Evolutionary conservation across 2,888 invertebrate species (phyloP), one percentile per base, ranked within the genome.

Genomic region (Patella pellucida): DNA sequence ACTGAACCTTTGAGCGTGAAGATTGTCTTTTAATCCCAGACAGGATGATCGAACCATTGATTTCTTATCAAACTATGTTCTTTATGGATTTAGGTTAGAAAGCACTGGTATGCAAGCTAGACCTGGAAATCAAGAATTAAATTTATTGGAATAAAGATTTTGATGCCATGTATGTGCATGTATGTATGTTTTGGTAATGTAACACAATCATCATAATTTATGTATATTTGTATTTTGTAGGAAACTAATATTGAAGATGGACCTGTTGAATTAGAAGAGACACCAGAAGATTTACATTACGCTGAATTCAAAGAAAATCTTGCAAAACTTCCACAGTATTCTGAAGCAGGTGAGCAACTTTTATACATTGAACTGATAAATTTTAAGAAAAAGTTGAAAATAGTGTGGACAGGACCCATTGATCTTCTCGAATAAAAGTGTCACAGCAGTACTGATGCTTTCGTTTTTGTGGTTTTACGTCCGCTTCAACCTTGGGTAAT

Each of bases 271-370:
- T 73, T 78, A 73, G 72, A 75, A 56, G 75, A 75, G 27, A 69
- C 77, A 9, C 77, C 77, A 68, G 77, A 78, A 73, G 77, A 78
- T 71, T 73, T 62, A 31, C 72, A 81, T 5, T 85, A 85, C 72
- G 81, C 77, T n/a, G 79, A 81, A 73, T 72, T 85, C 56, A 84
- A 83, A 71, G 82, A 85, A 70, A 79, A 82, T 11, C 75, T 83
- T 27, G 69, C 75, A 27, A 80, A 82, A 71, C 79, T 85, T 68
- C 83, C 82, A 23, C 80, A 80, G 41, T 83, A 82, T 76, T 78
- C 83, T 4, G 79, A 82, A 71, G 68, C 68, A 11, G 77, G 77
- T 78, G 23, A 68, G 56, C 15, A 14, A 7, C 41, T 41, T 41
- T 41, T 7, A 41, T 41, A 41, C 5, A 31, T 5, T 31, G 31